These are phyloP conservation scores for Drosophila basisetae DNA, from an alignment of 2,888 invertebrate genomes.

Conservation along the genomic window DNA sequence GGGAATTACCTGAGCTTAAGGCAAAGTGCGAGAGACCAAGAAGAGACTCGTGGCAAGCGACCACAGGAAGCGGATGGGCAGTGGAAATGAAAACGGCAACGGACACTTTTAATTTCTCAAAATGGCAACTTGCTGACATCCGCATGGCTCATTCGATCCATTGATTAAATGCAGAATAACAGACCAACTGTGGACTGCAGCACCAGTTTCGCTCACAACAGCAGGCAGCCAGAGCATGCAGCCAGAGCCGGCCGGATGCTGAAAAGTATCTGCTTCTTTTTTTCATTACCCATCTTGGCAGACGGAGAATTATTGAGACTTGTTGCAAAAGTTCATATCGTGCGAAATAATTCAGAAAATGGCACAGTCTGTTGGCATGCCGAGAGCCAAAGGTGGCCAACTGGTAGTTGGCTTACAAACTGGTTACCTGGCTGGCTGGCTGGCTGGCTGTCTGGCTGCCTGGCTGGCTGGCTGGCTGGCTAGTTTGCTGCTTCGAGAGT, in stretches of 20 bases:
- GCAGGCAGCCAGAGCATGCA: neutral
- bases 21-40: slow-evolving; percentile 11
- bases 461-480: slow-evolving; percentile 3
- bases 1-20: slow-evolving; percentile 70
- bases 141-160: slow-evolving; percentile 70
- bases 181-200: slow-evolving; percentile 27
- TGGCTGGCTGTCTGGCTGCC: slow-evolving; percentile 19
- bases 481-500: slow-evolving; percentile 1
- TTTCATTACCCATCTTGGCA: slow-evolving; percentile 62
- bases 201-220: neutral
- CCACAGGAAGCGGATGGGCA: slow-evolving; percentile 60
- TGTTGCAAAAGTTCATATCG: slow-evolving; percentile 79
- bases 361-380: slow-evolving; percentile 50
- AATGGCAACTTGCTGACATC: slow-evolving; percentile 80
- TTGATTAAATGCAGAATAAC: slow-evolving; percentile 77
- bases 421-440: slow-evolving; percentile 28
- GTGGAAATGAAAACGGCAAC: slow-evolving; percentile 78
- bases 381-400: slow-evolving; percentile 41
- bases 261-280: slow-evolving; percentile 42
- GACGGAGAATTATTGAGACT: slow-evolving; percentile 77
- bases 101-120: slow-evolving; percentile 81
- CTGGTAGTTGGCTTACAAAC: slow-evolving; percentile 39
- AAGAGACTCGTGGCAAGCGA: slow-evolving; percentile 15
- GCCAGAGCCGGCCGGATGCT: slow-evolving; percentile 8
- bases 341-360: slow-evolving; percentile 76